Evolutionary conservation across 2,888 invertebrate species (phyloP), one percentile per base, ranked within the genome.

Genomic region (Strigamia crassipes): DNA sequence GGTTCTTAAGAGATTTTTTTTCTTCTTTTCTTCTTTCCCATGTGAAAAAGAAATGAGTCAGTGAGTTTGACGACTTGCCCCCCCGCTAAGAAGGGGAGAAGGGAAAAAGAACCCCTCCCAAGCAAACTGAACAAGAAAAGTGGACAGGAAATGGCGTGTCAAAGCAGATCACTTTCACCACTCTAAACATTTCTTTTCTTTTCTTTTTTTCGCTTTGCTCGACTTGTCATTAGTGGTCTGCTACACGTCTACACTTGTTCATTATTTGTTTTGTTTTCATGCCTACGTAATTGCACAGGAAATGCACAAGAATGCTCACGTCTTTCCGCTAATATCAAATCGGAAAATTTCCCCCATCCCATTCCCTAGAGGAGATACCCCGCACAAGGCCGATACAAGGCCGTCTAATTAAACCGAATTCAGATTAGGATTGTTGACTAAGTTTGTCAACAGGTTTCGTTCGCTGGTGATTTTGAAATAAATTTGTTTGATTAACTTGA

Each of bases 241-340:
- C 61, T 18, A 18, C 61, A 23, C 18, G 61, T 61, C 61, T 61
- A 21, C 61, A 61, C 18, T 61, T 21, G 61, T 61, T 23, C 18
- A 21, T 61, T 61, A 61, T 61, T 61, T 61, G 61, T 61, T 61
- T 61, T 18, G 61, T 61, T 61, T 61, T 61, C 61, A 61, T 61
- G 61, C 61, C 61, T 61, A 23, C 21, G 6, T 61, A 23, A 61
- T 61, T 61, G 18, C 61, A 61, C 61, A 61, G 61, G 61, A 61
- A 61, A 61, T 61, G 61, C 61, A 18, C 61, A 61, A 61, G 61
- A 61, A 61, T 61, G 61, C 61, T 23, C 61, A 61, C 61, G 61
- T 61, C 61, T 61, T 61, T 61, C 10, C 61, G 12, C n/a, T 46
- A 21, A 21, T 23, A 51, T 23, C 61, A 12, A 61, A 18, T 61